phyloP scores from a whole-genome alignment of 2,797 vertebrate genomes.

The Bradypodion pumilum region DNA sequence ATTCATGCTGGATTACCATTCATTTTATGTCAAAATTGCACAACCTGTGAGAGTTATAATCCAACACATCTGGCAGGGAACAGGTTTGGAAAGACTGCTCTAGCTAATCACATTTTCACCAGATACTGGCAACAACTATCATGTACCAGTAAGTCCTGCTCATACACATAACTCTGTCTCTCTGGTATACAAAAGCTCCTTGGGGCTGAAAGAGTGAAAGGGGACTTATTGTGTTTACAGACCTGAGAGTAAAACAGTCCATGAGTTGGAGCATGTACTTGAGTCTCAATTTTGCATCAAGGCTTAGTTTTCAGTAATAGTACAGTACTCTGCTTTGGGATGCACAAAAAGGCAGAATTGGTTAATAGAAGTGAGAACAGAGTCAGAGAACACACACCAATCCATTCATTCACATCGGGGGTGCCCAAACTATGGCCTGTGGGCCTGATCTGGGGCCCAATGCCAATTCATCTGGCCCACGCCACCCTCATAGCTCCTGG shows the following conservation, averaged over 20 bases:
- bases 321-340: not conserved
- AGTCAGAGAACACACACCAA: not conserved
- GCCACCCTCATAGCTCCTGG: no score
- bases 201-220: not conserved
- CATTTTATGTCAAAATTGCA: not conserved
- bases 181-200: no score
- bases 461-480: no score
- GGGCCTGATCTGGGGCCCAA: no score
- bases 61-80: not conserved
- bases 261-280: not conserved
- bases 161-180: no score
- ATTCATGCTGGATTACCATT: not conserved
- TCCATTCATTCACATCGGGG: not conserved
- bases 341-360: not conserved
- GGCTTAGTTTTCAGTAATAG: not conserved
- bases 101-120: not conserved
- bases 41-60: not conserved
- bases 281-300: not conserved
- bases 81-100: not conserved
- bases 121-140: not conserved
- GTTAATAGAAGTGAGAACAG: not conserved
- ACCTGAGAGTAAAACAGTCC: not conserved
- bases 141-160: no score
- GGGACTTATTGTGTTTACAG: not conserved
- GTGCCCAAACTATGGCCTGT: no score